These are phyloP conservation scores for Cosmia pyralina DNA, from an alignment of 2,888 invertebrate species.

Conservation along the genomic window DNA sequence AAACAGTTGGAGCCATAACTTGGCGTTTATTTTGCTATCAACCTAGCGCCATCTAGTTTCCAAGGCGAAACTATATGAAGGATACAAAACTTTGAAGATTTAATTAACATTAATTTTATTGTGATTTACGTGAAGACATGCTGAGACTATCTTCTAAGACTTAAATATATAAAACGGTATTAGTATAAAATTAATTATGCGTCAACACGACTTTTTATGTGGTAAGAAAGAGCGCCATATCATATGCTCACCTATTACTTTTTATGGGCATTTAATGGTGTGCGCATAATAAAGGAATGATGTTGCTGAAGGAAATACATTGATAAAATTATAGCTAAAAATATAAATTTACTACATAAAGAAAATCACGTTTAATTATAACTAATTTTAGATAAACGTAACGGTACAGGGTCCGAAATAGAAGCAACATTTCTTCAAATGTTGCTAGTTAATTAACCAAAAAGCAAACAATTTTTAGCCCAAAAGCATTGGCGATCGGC, in stretches of 20 bases:
- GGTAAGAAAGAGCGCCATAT: slow-evolving; percentile 39
- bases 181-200: slow-evolving; percentile 56
- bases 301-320: slow-evolving; percentile 32
- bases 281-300: slow-evolving; percentile 36
- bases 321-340: slow-evolving; percentile 17
- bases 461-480: slow-evolving; percentile 41
- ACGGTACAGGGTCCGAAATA: background rate
- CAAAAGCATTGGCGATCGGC: slow-evolving; percentile 62
- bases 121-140: slow-evolving; percentile 53
- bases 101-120: slow-evolving; percentile 46
- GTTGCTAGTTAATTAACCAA: slow-evolving; percentile 45
- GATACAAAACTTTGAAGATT: slow-evolving; percentile 51
- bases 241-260: slow-evolving; percentile 57
- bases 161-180: slow-evolving; percentile 54
- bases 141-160: slow-evolving; percentile 39
- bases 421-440: background rate
- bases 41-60: slow-evolving; percentile 62
- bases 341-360: slow-evolving; percentile 5
- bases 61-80: slow-evolving; percentile 42
- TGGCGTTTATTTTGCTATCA: slow-evolving; percentile 33
- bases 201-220: slow-evolving; percentile 54
- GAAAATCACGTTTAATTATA: background rate
- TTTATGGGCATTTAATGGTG: slow-evolving; percentile 53
- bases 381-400: background rate
- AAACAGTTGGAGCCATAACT: slow-evolving; percentile 51